A percentile compares a stretch with the other conserved stretches of the same genome.
These are phyloP conservation scores for Papilio gigon DNA, from an alignment of 2,888 invertebrate species.

Conservation along the genomic window DNA sequence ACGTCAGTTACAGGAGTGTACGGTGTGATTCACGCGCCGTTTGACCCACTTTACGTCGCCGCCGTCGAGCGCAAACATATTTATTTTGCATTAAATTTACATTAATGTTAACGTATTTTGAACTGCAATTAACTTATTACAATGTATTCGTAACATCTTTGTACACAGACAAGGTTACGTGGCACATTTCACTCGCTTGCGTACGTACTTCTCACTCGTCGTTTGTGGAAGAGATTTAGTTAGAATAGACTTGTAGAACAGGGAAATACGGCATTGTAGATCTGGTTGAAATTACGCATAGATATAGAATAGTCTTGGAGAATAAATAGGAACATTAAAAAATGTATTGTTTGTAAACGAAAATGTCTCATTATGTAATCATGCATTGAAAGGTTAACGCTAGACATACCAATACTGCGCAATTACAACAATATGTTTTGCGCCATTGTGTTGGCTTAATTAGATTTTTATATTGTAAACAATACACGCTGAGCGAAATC, in stretches of 20 bases:
- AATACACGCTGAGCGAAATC: conserved; percentile 10
- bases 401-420: neutral
- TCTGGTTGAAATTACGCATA: too few species aligned
- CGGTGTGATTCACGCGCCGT: conserved; percentile 22
- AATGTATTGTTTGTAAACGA: too few species aligned
- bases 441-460: conserved; percentile 16
- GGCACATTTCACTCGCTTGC: too few species aligned
- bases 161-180: neutral
- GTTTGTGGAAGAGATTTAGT: too few species aligned
- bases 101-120: conserved; percentile 18
- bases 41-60: conserved; percentile 21
- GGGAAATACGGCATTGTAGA: too few species aligned
- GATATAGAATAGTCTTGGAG: too few species aligned
- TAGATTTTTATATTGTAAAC: conserved; percentile 12
- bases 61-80: conserved; percentile 36
- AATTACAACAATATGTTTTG: conserved; percentile 17
- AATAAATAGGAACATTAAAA: too few species aligned
- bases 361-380: too few species aligned
- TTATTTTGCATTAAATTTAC: conserved; percentile 35
- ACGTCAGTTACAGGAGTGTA: conserved; percentile 15
- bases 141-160: neutral
- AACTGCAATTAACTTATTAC: conserved; percentile 15
- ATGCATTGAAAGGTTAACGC: too few species aligned
- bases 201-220: too few species aligned
- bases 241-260: too few species aligned